Evolutionary conservation across 2,797 vertebrate genomes (phyloP).

Genomic region (Takifugu ocellatus): DNA sequence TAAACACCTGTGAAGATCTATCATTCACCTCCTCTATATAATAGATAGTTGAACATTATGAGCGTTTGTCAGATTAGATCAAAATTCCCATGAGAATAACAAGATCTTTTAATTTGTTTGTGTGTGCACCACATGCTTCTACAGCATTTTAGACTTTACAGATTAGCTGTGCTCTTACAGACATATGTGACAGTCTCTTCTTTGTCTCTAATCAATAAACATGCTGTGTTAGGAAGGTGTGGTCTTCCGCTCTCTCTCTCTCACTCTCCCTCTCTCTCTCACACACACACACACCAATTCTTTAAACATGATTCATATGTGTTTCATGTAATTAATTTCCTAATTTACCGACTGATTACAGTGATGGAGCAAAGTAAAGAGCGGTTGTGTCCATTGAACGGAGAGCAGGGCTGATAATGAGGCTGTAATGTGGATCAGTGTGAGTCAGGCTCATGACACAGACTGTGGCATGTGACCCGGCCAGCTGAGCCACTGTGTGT

Average conservation of each 20-base stretch:
- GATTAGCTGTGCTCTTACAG: not conserved
- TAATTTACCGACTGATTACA: not conserved
- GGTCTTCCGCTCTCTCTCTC: not conserved
- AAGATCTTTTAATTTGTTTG: too few species aligned
- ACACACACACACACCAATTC: too few species aligned
- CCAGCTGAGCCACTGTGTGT: constrained; percentile 17
- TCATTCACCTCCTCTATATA: too few species aligned
- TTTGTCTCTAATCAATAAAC: not conserved
- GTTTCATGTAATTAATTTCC: too few species aligned
- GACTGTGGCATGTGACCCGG: constrained; percentile 33
- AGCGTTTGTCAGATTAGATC: too few species aligned
- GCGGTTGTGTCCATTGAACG: not conserved
- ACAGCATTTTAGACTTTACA: too few species aligned
- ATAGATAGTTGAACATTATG: too few species aligned
- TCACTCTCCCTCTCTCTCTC: too few species aligned
- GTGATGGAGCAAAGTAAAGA: not conserved
- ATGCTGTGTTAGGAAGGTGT: not conserved
- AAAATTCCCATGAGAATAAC: too few species aligned
- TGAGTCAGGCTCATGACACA: constrained; percentile 25
- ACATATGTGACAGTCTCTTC: not conserved
- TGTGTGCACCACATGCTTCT: too few species aligned
- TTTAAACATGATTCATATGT: too few species aligned
- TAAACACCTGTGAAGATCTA: too few species aligned
- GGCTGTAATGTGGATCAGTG: not conserved
- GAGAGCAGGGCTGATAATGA: not conserved